phyloP scores from a whole-genome alignment of 2,888 invertebrate genomes.

The Brassicogethes aeneus region DNA sequence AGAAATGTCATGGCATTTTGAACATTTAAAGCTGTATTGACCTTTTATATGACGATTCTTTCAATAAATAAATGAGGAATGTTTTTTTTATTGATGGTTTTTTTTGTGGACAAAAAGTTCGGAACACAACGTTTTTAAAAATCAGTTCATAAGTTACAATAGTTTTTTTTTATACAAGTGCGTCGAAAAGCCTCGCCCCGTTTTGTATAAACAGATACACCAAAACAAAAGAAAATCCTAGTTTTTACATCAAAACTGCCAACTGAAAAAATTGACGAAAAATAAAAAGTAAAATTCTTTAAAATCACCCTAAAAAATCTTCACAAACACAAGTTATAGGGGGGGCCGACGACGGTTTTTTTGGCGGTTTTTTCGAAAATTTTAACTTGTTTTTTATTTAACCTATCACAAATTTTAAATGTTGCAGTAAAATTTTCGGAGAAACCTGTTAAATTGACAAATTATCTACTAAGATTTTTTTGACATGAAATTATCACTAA shows the following conservation, averaged over 20 bases:
- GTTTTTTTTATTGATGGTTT: not conserved
- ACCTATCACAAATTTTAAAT: too few species aligned
- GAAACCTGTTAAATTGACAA: too few species aligned
- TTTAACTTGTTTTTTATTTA: too few species aligned
- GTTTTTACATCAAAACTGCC: not conserved
- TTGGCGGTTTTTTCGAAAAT: too few species aligned
- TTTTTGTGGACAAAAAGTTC: not conserved
- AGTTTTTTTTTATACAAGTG: not conserved
- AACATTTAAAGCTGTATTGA: not conserved
- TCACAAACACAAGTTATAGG: too few species aligned
- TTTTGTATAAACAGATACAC: not conserved
- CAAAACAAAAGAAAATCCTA: not conserved
- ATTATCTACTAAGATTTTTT: too few species aligned
- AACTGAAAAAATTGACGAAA: too few species aligned
- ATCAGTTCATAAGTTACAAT: not conserved
- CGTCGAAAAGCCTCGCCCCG: not conserved
- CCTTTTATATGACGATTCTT: not conserved
- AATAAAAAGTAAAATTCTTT: too few species aligned
- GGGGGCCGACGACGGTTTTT: too few species aligned
- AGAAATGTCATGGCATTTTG: not conserved
- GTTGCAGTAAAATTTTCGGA: too few species aligned
- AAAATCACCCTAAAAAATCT: too few species aligned
- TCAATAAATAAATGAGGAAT: not conserved
- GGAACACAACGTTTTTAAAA: not conserved
- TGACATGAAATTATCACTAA: too few species aligned